These are phyloP conservation scores for Hystrix brachyura DNA, from an alignment of 2,113 vertebrate genomes.

Conservation along the genomic window DNA sequence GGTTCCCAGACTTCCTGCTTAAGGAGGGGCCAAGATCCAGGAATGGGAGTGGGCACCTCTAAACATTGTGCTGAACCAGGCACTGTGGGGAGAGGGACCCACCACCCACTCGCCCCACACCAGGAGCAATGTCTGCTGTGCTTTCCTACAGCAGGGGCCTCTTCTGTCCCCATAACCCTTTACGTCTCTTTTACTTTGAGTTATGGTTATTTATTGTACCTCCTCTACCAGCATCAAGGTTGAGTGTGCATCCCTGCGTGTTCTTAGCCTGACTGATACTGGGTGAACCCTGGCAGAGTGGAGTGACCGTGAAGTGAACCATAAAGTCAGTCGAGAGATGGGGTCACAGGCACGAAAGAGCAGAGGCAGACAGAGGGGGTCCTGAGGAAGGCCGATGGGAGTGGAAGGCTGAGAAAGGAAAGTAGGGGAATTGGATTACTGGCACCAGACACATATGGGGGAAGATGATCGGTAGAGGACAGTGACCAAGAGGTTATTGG, in stretches of 20 bases:
- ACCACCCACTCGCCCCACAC: background rate
- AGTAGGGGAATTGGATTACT: fast-evolving
- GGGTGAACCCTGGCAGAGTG: background rate
- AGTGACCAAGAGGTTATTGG: background rate
- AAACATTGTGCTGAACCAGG: background rate
- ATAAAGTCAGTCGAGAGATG: background rate
- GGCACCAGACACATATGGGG: background rate
- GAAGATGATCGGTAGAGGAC: background rate
- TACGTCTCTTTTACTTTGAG: background rate
- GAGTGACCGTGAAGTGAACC: no score
- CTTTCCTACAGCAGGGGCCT: background rate
- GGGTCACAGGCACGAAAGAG: background rate
- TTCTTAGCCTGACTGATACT: background rate
- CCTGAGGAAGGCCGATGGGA: background rate
- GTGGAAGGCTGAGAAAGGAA: background rate
- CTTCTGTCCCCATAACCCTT: background rate
- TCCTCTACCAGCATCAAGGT: background rate
- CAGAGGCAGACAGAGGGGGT: background rate
- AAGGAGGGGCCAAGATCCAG: background rate
- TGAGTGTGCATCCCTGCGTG: background rate
- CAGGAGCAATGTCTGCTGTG: background rate
- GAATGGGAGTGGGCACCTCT: background rate
- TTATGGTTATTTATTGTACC: background rate
- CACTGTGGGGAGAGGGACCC: fast-evolving
- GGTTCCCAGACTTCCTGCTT: background rate